Base-by-base conservation (phyloP, 1,140 invertebrate species). In the Drosophila athabasca region DNA sequence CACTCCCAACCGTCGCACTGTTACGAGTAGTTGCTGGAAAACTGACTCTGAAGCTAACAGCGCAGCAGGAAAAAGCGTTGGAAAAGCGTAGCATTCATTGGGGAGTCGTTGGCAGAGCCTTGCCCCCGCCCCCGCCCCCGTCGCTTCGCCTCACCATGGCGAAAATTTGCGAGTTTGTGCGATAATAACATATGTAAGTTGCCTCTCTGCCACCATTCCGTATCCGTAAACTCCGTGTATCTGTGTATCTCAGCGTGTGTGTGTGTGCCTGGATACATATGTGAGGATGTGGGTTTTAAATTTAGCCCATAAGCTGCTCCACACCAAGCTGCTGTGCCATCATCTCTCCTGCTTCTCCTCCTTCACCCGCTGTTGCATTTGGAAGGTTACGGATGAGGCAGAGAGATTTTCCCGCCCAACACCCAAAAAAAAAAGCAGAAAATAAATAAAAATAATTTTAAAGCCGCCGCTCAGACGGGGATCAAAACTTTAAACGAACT, bases 171-270 rank as follows among this genome's bases (percentile, higher is more conserved):
- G 83, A 85, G 82, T 72, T 85, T 87, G 78, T 88, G 83, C 70
- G 82, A 85, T 85, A 85, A 85, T 85, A 85, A 85, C 81, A 85
- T 87, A 82, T 87, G 83, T 85, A 85, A 85, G 83, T 85, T 85
- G 82, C 82, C 61, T 74, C 61, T 74, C 61, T 74, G 39, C 53
- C 46, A 41, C 17, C 31, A 9, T 54, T 26, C 17, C 46, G 48
- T 50, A 51, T 54, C 61, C 43, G 50, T 26, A 39, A 35, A 31
- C 7, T 19, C 17, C 29, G 29, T 57, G 59, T 57, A 43, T 26
- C 44, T 57, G 58, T 1, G 51, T 49, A 19, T 52, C 24, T 52
- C 17, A 19, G 17, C 17, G 31, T 45, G 19, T 39, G 62, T 46
- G 44, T 35, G 26, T 29, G 39, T 41, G 51, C 29, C 15, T 15